Evolutionary conservation across 2,888 invertebrate species (phyloP), one percentile per base, ranked within the genome.

Genomic region (Selenia dentaria): DNA sequence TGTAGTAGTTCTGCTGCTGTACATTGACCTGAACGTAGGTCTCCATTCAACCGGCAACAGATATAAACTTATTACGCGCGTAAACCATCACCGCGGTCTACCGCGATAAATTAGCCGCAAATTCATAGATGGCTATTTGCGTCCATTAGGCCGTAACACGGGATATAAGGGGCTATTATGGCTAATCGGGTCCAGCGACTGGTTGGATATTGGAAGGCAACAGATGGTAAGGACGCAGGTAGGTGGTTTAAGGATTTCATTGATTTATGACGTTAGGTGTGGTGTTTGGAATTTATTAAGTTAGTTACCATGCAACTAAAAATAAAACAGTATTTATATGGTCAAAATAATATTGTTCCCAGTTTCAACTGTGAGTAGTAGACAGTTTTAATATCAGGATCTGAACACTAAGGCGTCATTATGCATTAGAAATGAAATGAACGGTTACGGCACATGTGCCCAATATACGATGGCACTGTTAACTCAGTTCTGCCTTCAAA

Each of bases 121-220:
- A 70, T 70, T 69, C 71, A 71, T 70, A 67, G 69, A 57, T 46
- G 50, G 68, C 66, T 67, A 69, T 77, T 73, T 67, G 67, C 59
- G 62, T 38, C 51, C 52, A 57, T 53, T 54, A 46, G 61, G 63
- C 69, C 57, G 70, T 75, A 72, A 74, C 60, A 46, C 28, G 45
- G 48, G 45, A 41, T 45, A 44, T 43, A 39, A 49, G 49, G 29
- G 28, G 70, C 74, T 68, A 79, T 81, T 81, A 76, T 45, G 53
- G 56, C 70, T 80, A 80, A 82, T 81, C 72, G 59, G 44, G 54
- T 54, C 48, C 27, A 42, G 41, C 36, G 39, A 29, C 29, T 31
- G 37, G 33, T 29, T 24, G 57, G 62, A 57, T 49, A 63, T 64
- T 70, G 56, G 57, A 27, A 18, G 40, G 58, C 54, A 47, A 31